These are phyloP conservation scores for Podilymbus podiceps DNA, from an alignment of 2,113 vertebrate genomes.

Conservation along the genomic window DNA sequence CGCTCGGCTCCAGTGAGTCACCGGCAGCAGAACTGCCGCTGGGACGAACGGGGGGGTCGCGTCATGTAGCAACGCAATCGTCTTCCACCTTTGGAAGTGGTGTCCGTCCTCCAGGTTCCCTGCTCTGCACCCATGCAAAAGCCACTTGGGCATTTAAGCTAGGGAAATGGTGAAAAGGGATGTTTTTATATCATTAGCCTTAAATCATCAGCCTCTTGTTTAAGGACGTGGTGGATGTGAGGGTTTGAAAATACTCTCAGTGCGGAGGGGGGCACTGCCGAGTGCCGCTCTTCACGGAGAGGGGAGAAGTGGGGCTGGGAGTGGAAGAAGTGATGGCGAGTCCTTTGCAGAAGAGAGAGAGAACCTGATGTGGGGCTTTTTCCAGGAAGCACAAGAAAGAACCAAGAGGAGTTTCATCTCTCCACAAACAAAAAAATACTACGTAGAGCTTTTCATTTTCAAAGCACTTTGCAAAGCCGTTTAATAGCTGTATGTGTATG, in stretches of 20 bases:
- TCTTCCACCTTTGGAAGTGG: not conserved
- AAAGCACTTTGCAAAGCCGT: not conserved
- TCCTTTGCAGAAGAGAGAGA: not conserved
- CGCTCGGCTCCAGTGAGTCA: not conserved
- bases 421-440: not conserved
- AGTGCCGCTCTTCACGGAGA: not conserved
- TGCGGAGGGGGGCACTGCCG: accelerated
- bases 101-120: not conserved
- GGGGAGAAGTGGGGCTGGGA: not conserved
- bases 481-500: not conserved
- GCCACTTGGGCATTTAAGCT: not conserved
- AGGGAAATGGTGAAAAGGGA: not conserved
- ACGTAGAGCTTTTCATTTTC: not conserved
- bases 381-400: constrained; percentile 11
- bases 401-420: not conserved
- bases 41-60: not conserved
- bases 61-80: accelerated
- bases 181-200: not conserved
- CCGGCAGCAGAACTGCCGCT: not conserved
- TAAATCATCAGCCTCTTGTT: not conserved
- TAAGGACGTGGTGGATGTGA: accelerated
- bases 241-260: not conserved
- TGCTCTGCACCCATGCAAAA: not conserved
- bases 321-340: not conserved
- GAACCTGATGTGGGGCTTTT: not conserved